Base-by-base conservation (phyloP, 2,888 invertebrate genomes). In the Ellobium chinense region DNA sequence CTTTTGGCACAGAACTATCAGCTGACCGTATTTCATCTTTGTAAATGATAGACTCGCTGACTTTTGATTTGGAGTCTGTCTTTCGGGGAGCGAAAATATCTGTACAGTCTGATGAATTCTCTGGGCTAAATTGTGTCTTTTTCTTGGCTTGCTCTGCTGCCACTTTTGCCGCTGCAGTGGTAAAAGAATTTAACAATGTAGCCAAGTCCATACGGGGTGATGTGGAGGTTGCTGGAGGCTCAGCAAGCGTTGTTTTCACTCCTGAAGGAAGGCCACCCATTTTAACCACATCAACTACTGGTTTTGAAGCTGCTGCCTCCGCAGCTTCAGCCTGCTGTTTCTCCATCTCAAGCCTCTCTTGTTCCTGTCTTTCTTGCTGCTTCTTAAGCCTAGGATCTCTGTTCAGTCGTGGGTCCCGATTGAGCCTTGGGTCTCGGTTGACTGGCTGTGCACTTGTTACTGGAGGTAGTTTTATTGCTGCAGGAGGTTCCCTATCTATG, bases 351-450 rank as follows among this genome's bases (percentile, higher is more conserved):
- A 63, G 14, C 27, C 74, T 69, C 21, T 69, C 78, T 46, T 70
- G 62, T n/a, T 70, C 78, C 63, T 78, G 62, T 34, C 54, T 37
- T 54, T 80, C 80, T 68, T 62, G 56, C 58, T 81, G 76, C 34
- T 72, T 70, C 29, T 72, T 34, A 21, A 77, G 54, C 24, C 76
- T 62, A 1, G 77, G 80, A 36, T 83, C 80, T 46, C 82, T 62
- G 31, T 62, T 79, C 1, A 82, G 60, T 9, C 79, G 36, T 5
- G 82, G 82, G 27, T 82, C 84, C 66, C 82, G 76, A 24, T 72
- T 78, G 24, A 84, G 69, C 1, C 85, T 77, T 21, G 86, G 86
- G 36, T 85, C 85, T 58, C 85, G 62, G 31, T 24, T 69, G 0
- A 18, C 46, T 14, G 21, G 36, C 18, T 68, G 21, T 24, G 66